phyloP scores from a whole-genome alignment of 2,797 vertebrate species.

The Lithobates pipiens region DNA sequence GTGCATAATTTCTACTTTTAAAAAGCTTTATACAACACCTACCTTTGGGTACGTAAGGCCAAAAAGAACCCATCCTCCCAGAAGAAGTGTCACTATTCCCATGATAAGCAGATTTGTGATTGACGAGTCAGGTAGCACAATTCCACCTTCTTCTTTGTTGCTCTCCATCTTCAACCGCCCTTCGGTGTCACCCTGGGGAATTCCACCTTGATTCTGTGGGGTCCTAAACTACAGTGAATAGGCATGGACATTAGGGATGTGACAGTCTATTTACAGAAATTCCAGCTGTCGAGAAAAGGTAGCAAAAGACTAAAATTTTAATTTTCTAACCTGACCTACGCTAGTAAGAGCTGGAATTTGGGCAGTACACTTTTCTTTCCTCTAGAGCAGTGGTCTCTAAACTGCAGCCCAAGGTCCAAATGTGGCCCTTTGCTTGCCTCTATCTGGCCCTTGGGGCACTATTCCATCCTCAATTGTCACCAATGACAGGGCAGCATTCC shows the following conservation, averaged over 20 bases:
- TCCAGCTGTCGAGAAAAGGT: no score
- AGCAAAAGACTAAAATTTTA: neutral
- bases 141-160: neutral
- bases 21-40: slow-evolving; percentile 58
- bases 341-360: neutral
- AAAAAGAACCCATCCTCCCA: slow-evolving; percentile 86
- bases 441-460: no score
- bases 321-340: neutral
- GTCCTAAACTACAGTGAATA: slow-evolving; percentile 68
- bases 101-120: slow-evolving; percentile 79
- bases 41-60: slow-evolving; percentile 74
- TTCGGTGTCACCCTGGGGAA: slow-evolving; percentile 39
- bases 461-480: no score
- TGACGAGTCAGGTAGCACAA: slow-evolving; percentile 68
- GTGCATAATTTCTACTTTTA: no score
- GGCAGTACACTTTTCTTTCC: no score
- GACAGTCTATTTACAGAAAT: no score
- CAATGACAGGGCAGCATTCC: no score
- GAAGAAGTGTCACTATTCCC: slow-evolving; percentile 77
- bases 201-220: slow-evolving; percentile 10
- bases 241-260: neutral
- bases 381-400: no score
- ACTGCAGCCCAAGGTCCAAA: no score
- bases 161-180: neutral
- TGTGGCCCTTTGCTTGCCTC: no score